Evolutionary conservation across 1,140 invertebrate genomes (phyloP).

Genomic region (Drosophila kohkoa): DNA sequence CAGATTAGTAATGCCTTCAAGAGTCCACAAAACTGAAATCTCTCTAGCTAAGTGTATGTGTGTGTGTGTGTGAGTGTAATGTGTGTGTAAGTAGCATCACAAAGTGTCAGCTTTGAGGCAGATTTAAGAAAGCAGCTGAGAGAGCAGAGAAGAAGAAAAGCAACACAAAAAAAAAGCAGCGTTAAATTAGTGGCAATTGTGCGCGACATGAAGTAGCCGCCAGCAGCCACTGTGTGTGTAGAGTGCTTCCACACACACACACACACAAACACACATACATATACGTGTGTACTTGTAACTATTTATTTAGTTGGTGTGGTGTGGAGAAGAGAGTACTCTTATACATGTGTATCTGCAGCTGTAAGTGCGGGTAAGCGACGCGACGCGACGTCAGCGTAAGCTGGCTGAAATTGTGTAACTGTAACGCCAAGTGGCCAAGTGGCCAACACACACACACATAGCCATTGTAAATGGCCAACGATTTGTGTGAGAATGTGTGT

Average conservation of each 20-base stretch:
- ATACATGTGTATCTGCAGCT: slow-evolving; percentile 27
- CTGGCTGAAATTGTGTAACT: slow-evolving; percentile 37
- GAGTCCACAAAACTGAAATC: slow-evolving; percentile 48
- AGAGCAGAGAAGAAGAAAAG: slow-evolving; percentile 26
- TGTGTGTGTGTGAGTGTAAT: slow-evolving; percentile 45
- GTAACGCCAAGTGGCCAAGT: slow-evolving; percentile 34
- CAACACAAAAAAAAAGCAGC: slow-evolving; percentile 56
- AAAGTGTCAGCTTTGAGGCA: slow-evolving; percentile 81
- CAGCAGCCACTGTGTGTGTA: slow-evolving; percentile 29
- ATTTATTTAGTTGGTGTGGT: slow-evolving; percentile 67
- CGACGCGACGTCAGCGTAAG: slow-evolving; percentile 14
- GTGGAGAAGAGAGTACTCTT: not conserved
- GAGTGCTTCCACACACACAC: slow-evolving; percentile 28
- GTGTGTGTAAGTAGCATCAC: slow-evolving; percentile 77
- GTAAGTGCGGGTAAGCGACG: slow-evolving; percentile 25
- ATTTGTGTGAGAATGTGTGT: slow-evolving; percentile 43
- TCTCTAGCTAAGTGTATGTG: slow-evolving; percentile 6
- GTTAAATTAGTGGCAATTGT: slow-evolving; percentile 83
- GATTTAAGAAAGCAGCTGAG: slow-evolving; percentile 73
- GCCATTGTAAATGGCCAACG: slow-evolving; percentile 50
- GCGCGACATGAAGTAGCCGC: slow-evolving; percentile 69
- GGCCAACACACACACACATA: not conserved
- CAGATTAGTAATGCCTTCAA: slow-evolving; percentile 79
- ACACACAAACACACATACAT: not conserved
- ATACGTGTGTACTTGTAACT: slow-evolving; percentile 59